These are phyloP conservation scores for Enteromius thamalakanensis DNA, from an alignment of 2,797 vertebrate species.

Conservation along the genomic window DNA sequence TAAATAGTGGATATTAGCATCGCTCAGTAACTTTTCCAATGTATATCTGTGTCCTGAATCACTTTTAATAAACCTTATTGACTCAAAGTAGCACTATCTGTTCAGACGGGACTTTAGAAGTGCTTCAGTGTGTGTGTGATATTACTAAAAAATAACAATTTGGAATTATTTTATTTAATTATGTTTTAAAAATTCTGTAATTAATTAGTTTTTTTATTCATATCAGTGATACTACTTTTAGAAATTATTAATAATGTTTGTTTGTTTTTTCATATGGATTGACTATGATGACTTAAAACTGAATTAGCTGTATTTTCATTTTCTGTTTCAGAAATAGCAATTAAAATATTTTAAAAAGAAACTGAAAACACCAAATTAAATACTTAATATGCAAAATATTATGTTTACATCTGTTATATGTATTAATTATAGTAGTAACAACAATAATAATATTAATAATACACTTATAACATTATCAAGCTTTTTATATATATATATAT, in stretches of 20 bases:
- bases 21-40: constrained; percentile 14
- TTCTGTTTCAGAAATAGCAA: neutral
- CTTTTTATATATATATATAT: neutral
- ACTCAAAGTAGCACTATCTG: neutral
- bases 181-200: neutral
- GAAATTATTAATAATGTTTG: neutral
- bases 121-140: neutral
- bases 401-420: neutral
- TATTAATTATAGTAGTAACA: neutral
- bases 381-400: neutral
- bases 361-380: neutral
- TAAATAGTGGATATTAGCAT: neutral
- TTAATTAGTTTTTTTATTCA: neutral
- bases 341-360: neutral
- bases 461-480: neutral
- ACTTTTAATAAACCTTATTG: neutral
- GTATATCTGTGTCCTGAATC: neutral
- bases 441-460: neutral
- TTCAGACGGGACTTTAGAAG: neutral
- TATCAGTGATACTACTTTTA: neutral
- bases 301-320: neutral
- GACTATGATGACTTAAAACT: neutral
- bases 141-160: neutral
- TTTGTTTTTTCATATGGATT: neutral
- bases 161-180: neutral